Percentiles rank a stretch among this genome's conserved stretches.
These are phyloP conservation scores for Trididemnum nubilum DNA, from an alignment of 23 tunicate genomes.

Conservation along the genomic window DNA sequence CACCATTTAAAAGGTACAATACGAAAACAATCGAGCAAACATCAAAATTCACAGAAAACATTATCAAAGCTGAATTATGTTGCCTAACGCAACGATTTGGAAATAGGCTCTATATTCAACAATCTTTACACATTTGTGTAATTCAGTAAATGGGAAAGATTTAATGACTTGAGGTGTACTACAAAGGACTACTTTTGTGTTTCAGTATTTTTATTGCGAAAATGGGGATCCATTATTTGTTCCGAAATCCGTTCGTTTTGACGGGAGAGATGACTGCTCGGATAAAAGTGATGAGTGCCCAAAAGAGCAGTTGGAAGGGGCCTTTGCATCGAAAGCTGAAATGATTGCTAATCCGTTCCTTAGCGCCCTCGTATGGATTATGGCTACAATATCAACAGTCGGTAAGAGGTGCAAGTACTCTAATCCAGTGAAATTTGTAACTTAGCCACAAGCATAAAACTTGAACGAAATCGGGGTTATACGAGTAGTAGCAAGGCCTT, in stretches of 20 bases:
- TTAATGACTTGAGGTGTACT: slow-evolving; percentile 33
- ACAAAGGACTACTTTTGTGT: background rate
- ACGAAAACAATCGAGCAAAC: too few species aligned
- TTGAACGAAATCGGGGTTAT: background rate
- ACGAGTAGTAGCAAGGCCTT: too few species aligned
- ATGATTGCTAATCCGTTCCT: slow-evolving; percentile 38
- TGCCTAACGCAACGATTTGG: too few species aligned
- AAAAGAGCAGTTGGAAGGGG: slow-evolving; percentile 20
- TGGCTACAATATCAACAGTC: slow-evolving; percentile 31
- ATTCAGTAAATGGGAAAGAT: too few species aligned
- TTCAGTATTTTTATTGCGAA: slow-evolving; percentile 49
- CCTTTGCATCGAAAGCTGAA: slow-evolving; percentile 35
- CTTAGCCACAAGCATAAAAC: background rate
- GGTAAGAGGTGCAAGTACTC: slow-evolving; percentile 11
- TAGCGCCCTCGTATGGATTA: slow-evolving; percentile 43
- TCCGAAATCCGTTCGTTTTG: slow-evolving; percentile 12
- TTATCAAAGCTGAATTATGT: too few species aligned
- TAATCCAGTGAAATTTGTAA: background rate
- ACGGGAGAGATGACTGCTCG: slow-evolving; percentile 57
- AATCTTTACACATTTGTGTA: too few species aligned
- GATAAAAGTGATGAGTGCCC: slow-evolving; percentile 71
- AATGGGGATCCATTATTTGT: slow-evolving; percentile 50
- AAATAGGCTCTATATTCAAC: too few species aligned
- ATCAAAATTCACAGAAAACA: too few species aligned
- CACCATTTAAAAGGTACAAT: too few species aligned